Base-by-base conservation (phyloP, 2,113 vertebrate genomes). In the Phaethon lepturus region DNA sequence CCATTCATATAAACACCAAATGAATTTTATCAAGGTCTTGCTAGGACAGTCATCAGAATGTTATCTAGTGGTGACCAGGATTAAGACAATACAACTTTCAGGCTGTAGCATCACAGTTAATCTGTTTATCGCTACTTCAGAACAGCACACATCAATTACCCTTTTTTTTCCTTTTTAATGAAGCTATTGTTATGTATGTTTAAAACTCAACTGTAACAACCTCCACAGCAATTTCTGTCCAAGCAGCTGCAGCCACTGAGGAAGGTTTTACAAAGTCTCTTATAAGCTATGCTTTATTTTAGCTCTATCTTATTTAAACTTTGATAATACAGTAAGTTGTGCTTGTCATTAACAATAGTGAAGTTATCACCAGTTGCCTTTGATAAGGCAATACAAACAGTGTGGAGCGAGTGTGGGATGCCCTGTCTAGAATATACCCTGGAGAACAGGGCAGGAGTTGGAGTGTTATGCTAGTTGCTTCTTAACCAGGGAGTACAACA, bases 381-480 rank as follows among this genome's bases (percentile, higher is more conserved):
- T 3, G 97, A 98, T 98, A 98, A 96, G 40, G 42, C 20, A 97
- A 94, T 53, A 92, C 91, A 96, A 98, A 97, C 26, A 97, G 62
- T 40, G 33, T 1, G 2, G 74, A 86, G 55, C n/a, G 68, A 92
- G 62, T 11, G 40, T 93, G 60, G 45, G 91, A 77, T 93, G 83
- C 82, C 93, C 72, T 45, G 3, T 72, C 66, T 79, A 66, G 83
- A 91, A 71, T 5, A 85, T 1, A 74, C 6, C 38, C 42, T 11
- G 10, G 45, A 90, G 67, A 95, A 84, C 69, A 47, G 33, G 35
- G 45, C 66, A 56, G 25, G 6, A 8, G 28, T 33, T 78, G 62
- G 53, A 68, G 20, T 20, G 53, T 62, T 79, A 7, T 53, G 56
- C 29, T 16, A 56, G 35, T 3, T 76, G 53, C 33, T 93, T 85